phyloP scores from a whole-genome alignment of 2,113 vertebrate genomes.

The Phaetusa simplex region DNA sequence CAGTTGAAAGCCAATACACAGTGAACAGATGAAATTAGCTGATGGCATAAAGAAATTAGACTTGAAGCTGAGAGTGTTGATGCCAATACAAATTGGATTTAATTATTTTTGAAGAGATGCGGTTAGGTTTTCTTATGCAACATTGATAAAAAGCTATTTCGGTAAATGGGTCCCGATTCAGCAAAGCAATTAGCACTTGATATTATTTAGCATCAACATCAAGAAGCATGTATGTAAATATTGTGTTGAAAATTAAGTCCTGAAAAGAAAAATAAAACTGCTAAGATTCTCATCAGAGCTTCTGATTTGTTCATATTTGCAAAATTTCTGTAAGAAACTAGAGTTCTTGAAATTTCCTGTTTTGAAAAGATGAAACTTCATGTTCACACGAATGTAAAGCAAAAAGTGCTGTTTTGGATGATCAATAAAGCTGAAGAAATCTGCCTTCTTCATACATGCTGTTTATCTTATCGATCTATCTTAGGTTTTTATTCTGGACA shows the following conservation, averaged over 20 bases:
- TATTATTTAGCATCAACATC: neutral
- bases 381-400: accelerated
- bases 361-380: neutral
- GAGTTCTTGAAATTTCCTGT: neutral
- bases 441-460: neutral
- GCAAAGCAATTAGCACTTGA: neutral
- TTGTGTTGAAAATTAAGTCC: neutral
- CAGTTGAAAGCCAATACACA: neutral
- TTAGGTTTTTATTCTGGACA: neutral
- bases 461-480: neutral
- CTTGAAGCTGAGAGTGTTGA: neutral
- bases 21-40: neutral
- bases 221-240: neutral
- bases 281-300: neutral
- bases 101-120: constrained; percentile 7
- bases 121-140: neutral
- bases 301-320: neutral
- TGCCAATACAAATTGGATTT: neutral
- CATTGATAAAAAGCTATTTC: neutral
- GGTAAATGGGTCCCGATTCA: neutral
- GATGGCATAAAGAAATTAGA: neutral
- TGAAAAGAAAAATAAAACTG: neutral
- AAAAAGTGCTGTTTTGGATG: neutral
- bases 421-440: neutral
- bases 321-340: neutral